Percentiles rank a stretch among this genome's conserved stretches.
Conservation (phyloP, 2,797 vertebrate species). For the Chrysolophus pictus region DNA sequence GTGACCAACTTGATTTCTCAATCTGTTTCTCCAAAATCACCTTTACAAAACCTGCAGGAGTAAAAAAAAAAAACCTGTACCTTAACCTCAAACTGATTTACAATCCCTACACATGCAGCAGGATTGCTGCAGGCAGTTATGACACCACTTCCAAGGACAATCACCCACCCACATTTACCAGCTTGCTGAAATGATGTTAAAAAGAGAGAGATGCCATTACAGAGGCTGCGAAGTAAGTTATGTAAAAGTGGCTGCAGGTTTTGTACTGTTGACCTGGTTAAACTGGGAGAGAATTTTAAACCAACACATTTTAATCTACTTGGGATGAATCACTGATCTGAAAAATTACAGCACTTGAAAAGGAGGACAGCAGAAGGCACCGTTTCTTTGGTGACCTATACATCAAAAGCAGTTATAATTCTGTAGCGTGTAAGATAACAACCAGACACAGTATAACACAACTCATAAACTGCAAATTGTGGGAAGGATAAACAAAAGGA, state of each 20-base stretch:
- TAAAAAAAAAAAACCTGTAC: not conserved
- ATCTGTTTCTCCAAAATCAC: not conserved
- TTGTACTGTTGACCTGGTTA: constrained; percentile 25
- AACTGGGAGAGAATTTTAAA: constrained; percentile 11
- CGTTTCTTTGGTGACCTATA: not conserved
- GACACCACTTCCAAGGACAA: constrained; percentile 16
- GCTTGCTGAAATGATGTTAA: not conserved
- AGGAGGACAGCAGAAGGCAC: not conserved
- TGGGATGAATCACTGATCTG: constrained; percentile 35
- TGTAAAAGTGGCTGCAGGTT: constrained; percentile 4
- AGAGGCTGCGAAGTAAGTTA: not conserved
- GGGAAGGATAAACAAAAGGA: not conserved
- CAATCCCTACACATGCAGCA: accelerated
- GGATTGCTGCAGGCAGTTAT: not conserved
- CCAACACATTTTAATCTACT: not conserved
- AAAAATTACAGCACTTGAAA: constrained; percentile 27
- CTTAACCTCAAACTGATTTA: not conserved
- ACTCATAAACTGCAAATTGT: not conserved
- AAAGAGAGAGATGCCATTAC: not conserved
- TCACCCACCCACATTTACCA: not conserved
- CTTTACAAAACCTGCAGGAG: not conserved
- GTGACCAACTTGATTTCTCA: not conserved
- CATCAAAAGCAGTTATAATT: not conserved
- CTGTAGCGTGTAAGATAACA: not conserved
- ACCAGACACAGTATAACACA: not conserved